Evolutionary conservation across 2,797 vertebrate species (phyloP).

Genomic region (Malacoctenus gilli): DNA sequence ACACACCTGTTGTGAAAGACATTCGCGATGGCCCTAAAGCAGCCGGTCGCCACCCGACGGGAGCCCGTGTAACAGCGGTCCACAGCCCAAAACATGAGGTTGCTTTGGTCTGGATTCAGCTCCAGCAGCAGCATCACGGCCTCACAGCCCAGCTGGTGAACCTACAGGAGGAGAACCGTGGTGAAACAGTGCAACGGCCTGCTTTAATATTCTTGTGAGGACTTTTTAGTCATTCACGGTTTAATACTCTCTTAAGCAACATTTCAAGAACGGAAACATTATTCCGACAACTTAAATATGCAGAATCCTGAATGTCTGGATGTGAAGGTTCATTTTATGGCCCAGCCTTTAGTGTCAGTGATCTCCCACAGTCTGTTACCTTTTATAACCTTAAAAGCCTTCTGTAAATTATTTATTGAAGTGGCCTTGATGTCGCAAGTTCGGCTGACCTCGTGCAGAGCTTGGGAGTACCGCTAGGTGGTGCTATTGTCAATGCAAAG

Average conservation of each 20-base stretch:
- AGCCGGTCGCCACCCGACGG: constrained; percentile 92
- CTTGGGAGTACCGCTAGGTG: constrained; percentile 21
- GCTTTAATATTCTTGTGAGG: too few species aligned
- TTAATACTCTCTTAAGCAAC: too few species aligned
- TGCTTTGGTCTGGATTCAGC: constrained; percentile 98
- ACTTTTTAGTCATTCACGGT: too few species aligned
- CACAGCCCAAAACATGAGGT: constrained; percentile 98
- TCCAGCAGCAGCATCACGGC: constrained; percentile 96
- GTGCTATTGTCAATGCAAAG: constrained; percentile 8
- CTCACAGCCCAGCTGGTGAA: constrained; percentile 97
- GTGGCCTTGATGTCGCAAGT: not conserved
- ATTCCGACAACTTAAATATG: too few species aligned
- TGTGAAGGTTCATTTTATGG: not conserved
- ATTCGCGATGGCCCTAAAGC: constrained; percentile 96
- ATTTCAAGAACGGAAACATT: too few species aligned
- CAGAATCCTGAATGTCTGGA: too few species aligned
- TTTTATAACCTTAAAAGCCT: not conserved
- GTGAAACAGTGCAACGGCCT: too few species aligned
- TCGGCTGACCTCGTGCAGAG: constrained; percentile 25
- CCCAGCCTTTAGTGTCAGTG: not conserved
- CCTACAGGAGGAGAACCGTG: constrained; percentile 73
- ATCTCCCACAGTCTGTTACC: not conserved
- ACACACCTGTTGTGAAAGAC: constrained; percentile 96
- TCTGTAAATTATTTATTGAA: not conserved
- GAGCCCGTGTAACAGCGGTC: constrained; percentile 98